A percentile compares a stretch with the other conserved stretches of the same genome.
Conservation (phyloP, 2,113 vertebrate genomes). For the Phrynosoma platyrhinos region DNA sequence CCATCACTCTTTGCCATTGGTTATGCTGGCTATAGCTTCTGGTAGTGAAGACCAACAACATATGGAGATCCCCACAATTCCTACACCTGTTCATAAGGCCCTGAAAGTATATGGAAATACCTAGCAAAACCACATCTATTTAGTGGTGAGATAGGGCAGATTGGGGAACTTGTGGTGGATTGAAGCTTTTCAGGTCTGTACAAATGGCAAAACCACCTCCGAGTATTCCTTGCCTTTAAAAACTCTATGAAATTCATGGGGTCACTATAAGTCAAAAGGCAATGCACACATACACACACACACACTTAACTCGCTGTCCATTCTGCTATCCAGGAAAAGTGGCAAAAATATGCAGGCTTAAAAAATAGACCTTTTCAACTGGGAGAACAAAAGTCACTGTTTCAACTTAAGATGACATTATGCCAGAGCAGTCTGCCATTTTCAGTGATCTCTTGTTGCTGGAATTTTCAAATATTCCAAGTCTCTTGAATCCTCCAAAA, state of each 20-base stretch:
- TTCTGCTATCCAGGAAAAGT: background rate
- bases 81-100: background rate
- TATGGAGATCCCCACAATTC: no score
- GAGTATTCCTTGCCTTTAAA: no score
- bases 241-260: no score
- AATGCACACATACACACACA: no score
- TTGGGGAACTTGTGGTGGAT: background rate
- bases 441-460: background rate
- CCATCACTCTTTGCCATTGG: no score
- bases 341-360: background rate
- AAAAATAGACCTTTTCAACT: background rate
- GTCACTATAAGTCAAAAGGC: no score
- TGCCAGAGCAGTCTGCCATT: background rate
- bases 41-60: no score
- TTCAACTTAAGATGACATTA: background rate
- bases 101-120: background rate
- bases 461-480: background rate
- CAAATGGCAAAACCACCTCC: no score
- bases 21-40: no score
- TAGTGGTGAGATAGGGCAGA: no score
- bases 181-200: no score
- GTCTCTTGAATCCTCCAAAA: background rate
- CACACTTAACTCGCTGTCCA: background rate
- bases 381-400: background rate
- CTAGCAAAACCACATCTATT: background rate